Percentiles rank a stretch among this genome's conserved stretches.
These are phyloP conservation scores for Thripadectes ignobilis DNA, from an alignment of 2,797 vertebrate genomes.

Conservation along the genomic window DNA sequence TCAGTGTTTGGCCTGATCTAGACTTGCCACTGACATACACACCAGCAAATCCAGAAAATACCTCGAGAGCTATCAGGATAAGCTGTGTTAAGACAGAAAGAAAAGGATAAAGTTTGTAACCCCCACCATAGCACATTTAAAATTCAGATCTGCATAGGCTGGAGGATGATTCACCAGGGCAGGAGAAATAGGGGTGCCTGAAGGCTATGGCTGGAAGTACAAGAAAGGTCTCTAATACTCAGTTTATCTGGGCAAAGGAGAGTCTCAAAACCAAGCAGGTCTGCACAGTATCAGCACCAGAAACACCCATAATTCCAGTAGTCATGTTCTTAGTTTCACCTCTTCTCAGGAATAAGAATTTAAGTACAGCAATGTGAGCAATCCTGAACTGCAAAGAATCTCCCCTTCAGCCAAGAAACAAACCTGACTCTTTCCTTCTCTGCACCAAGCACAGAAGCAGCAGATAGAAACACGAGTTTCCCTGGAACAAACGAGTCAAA, in stretches of 20 bases:
- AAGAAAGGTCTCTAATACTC: background rate
- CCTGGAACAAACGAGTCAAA: constrained; percentile 40
- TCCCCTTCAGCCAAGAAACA: background rate
- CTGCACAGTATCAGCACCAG: background rate
- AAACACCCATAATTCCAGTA: background rate
- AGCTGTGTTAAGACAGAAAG: background rate
- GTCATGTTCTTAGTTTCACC: background rate
- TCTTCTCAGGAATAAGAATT: background rate
- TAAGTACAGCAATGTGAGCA: background rate
- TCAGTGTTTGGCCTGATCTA: background rate
- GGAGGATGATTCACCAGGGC: background rate
- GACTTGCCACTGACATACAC: background rate
- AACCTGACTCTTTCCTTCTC: background rate
- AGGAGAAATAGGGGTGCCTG: background rate
- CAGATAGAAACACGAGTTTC: background rate
- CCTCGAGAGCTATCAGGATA: background rate
- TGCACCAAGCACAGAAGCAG: background rate
- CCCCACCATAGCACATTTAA: background rate
- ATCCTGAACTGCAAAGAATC: background rate
- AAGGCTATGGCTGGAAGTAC: background rate
- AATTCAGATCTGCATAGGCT: background rate
- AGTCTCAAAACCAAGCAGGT: background rate
- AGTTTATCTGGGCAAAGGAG: background rate
- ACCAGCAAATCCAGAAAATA: background rate
- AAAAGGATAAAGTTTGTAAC: background rate